Base-by-base conservation (phyloP, 37 sponge, comb jelly and placozoan species). In the Eunapius fragilis region DNA sequence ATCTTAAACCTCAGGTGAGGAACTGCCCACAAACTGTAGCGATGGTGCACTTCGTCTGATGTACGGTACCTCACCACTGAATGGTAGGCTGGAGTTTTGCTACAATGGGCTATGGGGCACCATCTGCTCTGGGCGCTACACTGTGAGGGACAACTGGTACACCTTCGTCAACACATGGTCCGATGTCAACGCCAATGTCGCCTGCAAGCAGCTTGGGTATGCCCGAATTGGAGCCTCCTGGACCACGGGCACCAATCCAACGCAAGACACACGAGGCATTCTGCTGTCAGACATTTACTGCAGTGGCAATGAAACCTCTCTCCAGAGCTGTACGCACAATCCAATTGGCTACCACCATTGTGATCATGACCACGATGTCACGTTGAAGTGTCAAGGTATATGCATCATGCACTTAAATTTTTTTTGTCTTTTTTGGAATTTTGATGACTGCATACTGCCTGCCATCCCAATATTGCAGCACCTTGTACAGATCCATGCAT, bases 171-270 rank as follows among this genome's bases (percentile, higher is more conserved):
- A 80, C 49, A 68, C 31, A 0, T 87, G 82, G 88, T 24, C 74
- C 67, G 0, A 17, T 34, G 17, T 0, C 25, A 67, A 81, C 68
- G 82, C 88, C 12, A 19, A 24, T 2, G 82, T 87, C 7, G 88
- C 72, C 2, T 87, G 88, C 41, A 58, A 82, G 26, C 88, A 87
- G 58, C 67, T 87, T 38, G 88, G 88, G 25, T 84, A 36, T 70
- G 36, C 71, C 6, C 58, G 19, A 58, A 58, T 58, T 58, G 58
- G 58, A 58, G 58, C 58, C 22, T 58, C 79, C 50, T 30, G 10
- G 9, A 26, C 68, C 26, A 17, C 28, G 1, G 30, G 26, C 3
- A 31, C 68, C 26, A 50, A 41, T 45, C 48, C 30, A 27, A 67
- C 58, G 5, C 79, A 79, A n/a, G 79, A 67, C 12, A 47, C 79